Evolutionary conservation across 2,888 invertebrate species (phyloP).

Genomic region (Lomographa bimaculata): DNA sequence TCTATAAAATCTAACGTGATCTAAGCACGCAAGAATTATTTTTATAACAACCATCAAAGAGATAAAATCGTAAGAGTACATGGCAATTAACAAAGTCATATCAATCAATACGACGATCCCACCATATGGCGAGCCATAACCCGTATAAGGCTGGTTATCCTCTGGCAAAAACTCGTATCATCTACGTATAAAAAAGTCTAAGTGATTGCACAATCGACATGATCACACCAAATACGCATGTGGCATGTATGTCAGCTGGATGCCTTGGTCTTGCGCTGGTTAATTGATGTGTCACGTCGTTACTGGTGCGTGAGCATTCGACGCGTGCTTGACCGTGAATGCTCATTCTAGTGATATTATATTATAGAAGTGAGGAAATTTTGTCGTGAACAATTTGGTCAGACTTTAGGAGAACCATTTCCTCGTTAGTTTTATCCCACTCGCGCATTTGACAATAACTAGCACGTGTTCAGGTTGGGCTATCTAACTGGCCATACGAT

Average conservation of each 20-base stretch:
- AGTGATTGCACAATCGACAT: slow-evolving; percentile 22
- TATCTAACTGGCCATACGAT: too few relatives aligned
- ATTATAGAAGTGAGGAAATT: too few relatives aligned
- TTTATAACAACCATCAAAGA: slow-evolving; percentile 1
- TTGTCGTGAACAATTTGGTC: too few relatives aligned
- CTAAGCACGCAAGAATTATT: neutral
- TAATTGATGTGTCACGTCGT: slow-evolving; percentile 37
- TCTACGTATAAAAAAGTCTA: slow-evolving; percentile 15
- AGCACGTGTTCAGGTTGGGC: too few relatives aligned
- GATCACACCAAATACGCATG: slow-evolving; percentile 29
- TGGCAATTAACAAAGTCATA: slow-evolving; percentile 17
- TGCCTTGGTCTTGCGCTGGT: slow-evolving; percentile 24
- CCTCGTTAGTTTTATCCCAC: too few relatives aligned
- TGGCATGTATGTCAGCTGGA: slow-evolving; percentile 23
- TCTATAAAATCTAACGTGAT: neutral
- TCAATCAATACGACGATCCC: slow-evolving; percentile 21
- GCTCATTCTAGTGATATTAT: slow-evolving; percentile 19
- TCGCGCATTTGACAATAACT: too few relatives aligned
- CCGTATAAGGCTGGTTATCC: slow-evolving; percentile 12
- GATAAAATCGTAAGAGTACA: neutral
- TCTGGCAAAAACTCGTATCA: slow-evolving; percentile 18
- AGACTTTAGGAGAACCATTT: too few relatives aligned
- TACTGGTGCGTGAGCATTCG: slow-evolving; percentile 22
- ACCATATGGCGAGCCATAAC: slow-evolving; percentile 19
- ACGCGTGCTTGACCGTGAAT: slow-evolving; percentile 29